Base-by-base conservation (phyloP, 2,888 invertebrate genomes). In the Ectemnius cavifrons region DNA sequence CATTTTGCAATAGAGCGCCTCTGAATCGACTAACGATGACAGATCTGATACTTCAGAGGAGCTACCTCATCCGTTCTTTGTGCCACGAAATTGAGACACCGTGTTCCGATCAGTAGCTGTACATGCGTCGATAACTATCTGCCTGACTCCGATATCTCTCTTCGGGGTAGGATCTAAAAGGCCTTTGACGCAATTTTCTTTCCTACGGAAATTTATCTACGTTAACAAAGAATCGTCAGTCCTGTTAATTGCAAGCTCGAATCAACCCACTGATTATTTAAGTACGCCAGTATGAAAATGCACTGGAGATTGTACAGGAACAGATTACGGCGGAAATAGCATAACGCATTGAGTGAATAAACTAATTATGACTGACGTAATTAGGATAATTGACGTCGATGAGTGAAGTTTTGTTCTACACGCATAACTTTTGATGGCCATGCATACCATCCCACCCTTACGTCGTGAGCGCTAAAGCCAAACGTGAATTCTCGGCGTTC, bases 11-110 rank as follows among this genome's bases (percentile, higher is more conserved):
- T 37, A n/a, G 59, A 27, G 59, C 37, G 28, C 49, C 63, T 61
- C 37, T 28, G 18, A 47, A 14, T 61, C 72, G 27, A 79, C 70
- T 72, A 59, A 65, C 75, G 71, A 62, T 63, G 58, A 71, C 63
- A 67, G 23, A 61, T 67, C 68, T 58, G 66, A 18, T 64, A 61
- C 28, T 52, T 61, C 46, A 52, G 23, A 63, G 62, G 23, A 23
- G 11, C 37, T 11, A 37, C 16, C 27, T 57, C 64, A 68, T 63
- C 70, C 63, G 68, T 71, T 70, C 69, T 81, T 82, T 83, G 71
- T 79, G 52, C 49, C 23, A 2, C 45, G 62, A 79, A 84, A 82
- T 82, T 82, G 74, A 84, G 75, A 82, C 84, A 84, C 71, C 74
- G 79, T 63, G 77, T 79, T 72, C 67, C 72, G 73, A 71, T 64